phyloP scores from a whole-genome alignment of 2,888 invertebrate species.

The Scrobipalpa costella region DNA sequence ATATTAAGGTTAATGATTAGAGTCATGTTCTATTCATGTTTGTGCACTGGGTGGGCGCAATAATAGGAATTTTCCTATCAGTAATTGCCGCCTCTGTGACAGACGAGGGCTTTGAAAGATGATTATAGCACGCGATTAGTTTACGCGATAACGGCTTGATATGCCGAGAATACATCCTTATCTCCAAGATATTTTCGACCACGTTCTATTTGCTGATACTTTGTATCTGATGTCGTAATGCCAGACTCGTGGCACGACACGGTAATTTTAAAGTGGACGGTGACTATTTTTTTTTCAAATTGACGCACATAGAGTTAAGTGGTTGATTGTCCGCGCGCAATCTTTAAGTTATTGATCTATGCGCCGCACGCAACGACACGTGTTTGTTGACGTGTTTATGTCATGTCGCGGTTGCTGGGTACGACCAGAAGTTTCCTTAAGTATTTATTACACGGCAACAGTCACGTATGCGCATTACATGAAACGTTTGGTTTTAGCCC shows the following conservation, averaged over 20 bases:
- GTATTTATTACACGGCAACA: not conserved
- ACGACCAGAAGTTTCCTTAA: not conserved
- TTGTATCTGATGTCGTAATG: not conserved
- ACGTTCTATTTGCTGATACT: not conserved
- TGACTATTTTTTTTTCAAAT: conserved; percentile 5
- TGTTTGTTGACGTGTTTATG: conserved; percentile 8
- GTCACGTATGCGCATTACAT: conserved; percentile 9
- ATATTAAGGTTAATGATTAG: conserved; percentile 64
- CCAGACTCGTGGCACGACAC: conserved; percentile 4
- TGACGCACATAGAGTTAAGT: conserved; percentile 9
- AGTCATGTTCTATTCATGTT: conserved; percentile 51
- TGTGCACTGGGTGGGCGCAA: conserved; percentile 55
- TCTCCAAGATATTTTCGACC: conserved; percentile 6
- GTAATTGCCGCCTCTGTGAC: conserved; percentile 54
- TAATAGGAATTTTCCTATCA: conserved; percentile 77
- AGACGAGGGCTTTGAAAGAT: conserved; percentile 35
- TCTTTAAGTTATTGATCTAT: conserved; percentile 12
- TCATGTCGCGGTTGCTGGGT: conserved; percentile 1
- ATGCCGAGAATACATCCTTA: conserved; percentile 3
- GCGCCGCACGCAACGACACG: conserved; percentile 13
- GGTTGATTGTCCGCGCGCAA: conserved; percentile 16
- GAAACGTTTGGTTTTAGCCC: not conserved
- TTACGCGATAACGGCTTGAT: conserved; percentile 44
- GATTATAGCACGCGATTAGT: conserved; percentile 54
- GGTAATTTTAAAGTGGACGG: not conserved